These are phyloP conservation scores for Drosophila antonietae DNA, from an alignment of 2,888 invertebrate genomes.

Conservation along the genomic window DNA sequence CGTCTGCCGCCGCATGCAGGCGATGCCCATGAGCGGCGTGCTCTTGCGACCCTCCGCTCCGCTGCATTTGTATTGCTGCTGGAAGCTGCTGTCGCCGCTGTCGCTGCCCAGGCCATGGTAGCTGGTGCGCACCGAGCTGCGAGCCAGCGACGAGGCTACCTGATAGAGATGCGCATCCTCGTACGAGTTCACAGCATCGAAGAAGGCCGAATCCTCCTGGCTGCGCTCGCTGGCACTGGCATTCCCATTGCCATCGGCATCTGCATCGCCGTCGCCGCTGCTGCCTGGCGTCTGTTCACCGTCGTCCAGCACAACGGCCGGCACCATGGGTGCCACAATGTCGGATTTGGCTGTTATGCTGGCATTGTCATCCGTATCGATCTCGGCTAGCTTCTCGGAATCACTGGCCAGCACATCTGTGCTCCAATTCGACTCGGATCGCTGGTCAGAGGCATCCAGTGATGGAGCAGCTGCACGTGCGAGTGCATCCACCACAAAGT, in stretches of 20 bases:
- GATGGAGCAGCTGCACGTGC: conserved; percentile 66
- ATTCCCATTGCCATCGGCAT: conserved; percentile 54
- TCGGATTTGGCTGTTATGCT: conserved; percentile 91
- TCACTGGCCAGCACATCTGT: conserved; percentile 98
- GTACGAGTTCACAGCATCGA: conserved; percentile 79
- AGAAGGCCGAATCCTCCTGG: conserved; percentile 83
- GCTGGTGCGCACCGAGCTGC: conserved; percentile 83
- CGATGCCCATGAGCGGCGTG: conserved; percentile 76
- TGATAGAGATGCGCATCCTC: conserved; percentile 79
- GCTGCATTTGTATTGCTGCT: conserved; percentile 84
- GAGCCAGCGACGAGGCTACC: conserved; percentile 81
- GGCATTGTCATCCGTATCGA: conserved; percentile 88
- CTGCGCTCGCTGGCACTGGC: conserved; percentile 80
- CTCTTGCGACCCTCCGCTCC: conserved; percentile 69
- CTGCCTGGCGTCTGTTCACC: conserved; percentile 77
- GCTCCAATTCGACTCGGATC: conserved; percentile 98
- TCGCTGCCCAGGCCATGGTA: conserved; percentile 82
- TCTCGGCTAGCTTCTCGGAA: conserved; percentile 95
- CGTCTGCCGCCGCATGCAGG: conserved; percentile 83
- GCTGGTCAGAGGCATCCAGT: conserved; percentile 94
- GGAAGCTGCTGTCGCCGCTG: conserved; percentile 83
- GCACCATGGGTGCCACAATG: conserved; percentile 85
- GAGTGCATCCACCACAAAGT: conserved; percentile 82
- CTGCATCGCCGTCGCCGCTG: conserved; percentile 70
- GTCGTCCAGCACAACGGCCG: conserved; percentile 62